Conservation (phyloP, 2,797 vertebrate species). For the Amphiprion clarkii region DNA sequence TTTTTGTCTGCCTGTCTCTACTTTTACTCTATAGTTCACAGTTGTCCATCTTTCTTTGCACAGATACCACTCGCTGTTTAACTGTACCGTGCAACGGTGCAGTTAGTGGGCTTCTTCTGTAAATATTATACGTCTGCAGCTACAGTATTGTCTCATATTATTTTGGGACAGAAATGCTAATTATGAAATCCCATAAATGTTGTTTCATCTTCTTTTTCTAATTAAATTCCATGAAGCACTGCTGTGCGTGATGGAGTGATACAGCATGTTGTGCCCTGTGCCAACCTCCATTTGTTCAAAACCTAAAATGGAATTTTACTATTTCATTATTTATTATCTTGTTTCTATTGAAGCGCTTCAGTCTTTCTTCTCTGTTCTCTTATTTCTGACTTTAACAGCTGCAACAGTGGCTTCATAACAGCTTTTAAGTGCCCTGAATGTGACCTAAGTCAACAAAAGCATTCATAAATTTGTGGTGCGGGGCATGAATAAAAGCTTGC, state of each 20-base stretch:
- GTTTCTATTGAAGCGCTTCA: neutral
- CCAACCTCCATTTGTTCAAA: no score
- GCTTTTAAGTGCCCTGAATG: constrained; percentile 19
- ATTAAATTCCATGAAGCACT: neutral
- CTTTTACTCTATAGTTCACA: constrained; percentile 4
- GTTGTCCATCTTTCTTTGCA: neutral
- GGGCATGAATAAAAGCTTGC: constrained; percentile 49
- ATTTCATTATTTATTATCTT: neutral
- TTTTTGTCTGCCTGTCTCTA: constrained; percentile 17
- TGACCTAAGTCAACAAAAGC: constrained; percentile 46
- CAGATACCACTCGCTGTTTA: constrained; percentile 2
- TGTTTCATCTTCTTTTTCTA: neutral
- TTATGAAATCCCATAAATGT: neutral
- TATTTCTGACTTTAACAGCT: neutral
- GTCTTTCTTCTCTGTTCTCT: neutral
- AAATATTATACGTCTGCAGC: neutral
- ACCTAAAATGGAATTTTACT: no score
- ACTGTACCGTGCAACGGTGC: neutral
- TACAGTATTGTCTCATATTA: neutral
- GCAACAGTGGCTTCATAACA: constrained; percentile 1
- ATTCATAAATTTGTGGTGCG: constrained; percentile 42
- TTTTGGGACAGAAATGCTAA: neutral
- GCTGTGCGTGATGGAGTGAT: no score
- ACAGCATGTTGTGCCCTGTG: no score
- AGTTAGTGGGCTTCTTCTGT: neutral